Evolutionary conservation across 2,888 invertebrate species (phyloP), one percentile per base, ranked within the genome.

Genomic region (Eupithecia subfuscata): DNA sequence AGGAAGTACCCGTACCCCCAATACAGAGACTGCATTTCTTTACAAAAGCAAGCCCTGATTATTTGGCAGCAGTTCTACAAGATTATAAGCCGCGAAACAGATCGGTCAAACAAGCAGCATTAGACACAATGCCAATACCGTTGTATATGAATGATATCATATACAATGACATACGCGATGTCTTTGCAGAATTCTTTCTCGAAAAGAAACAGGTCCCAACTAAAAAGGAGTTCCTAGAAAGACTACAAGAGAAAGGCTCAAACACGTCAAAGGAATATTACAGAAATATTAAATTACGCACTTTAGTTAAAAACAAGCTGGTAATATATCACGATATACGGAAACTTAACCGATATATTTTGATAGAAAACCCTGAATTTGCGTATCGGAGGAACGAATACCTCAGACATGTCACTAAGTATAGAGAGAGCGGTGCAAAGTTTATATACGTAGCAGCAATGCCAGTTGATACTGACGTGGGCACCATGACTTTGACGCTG

Each of bases 341-440:
- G 0, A 69, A 70, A 40, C 73, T 77, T 2, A 78, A 76, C n/a
- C 72, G 75, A 67, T 78, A 71, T 9, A 67, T 81, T 14, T 30
- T 81, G 12, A 71, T 45, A 18, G 81, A 81, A 65, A 78, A 81
- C 43, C 78, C 81, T 3, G 72, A 78, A 34, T 70, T 37, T 0
- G 63, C 72, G 2, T 81, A 80, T 45, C 22, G 75, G 1, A 77
- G 81, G n/a, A 73, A 77, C 12, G 8, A 79, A 22, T 81, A 80
- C 48, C 65, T 81, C 37, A 78, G 65, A 25, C 75, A 75, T 16
- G 34, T 81, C 0, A 68, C 48, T 25, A 37, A 45, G 34, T 69
- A 52, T 63, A 77, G 81, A 69, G 11, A 74, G 67, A 68, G 40
- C 18, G 48, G 60, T 0, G 74, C 34, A 30, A 56, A 68, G 16